phyloP scores from a whole-genome alignment of 2,797 vertebrate genomes.

The Brachyrhaphis roseni region DNA sequence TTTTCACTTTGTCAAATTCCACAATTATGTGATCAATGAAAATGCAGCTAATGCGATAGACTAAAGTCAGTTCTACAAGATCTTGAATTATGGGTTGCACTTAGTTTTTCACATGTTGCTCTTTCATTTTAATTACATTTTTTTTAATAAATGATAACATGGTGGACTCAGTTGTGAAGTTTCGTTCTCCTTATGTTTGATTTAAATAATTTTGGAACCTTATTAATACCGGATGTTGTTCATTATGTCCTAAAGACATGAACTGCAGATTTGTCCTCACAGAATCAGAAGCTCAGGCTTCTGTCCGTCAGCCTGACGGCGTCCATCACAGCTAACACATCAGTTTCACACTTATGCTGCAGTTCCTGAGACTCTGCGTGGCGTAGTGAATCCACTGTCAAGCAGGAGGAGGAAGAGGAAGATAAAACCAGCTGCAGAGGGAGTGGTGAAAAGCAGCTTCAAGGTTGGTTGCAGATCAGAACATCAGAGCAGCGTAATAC shows the following conservation, averaged over 20 bases:
- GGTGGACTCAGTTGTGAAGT: background rate
- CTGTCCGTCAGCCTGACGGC: background rate
- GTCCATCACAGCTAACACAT: background rate
- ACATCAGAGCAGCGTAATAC: background rate
- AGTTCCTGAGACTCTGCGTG: conserved; percentile 86
- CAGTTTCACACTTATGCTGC: background rate
- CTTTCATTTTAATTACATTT: background rate
- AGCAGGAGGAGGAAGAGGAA: conserved; percentile 64
- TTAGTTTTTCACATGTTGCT: background rate
- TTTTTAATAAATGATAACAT: background rate
- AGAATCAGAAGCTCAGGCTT: background rate
- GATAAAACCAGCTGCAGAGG: background rate
- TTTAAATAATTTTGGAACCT: background rate
- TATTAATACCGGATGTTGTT: background rate
- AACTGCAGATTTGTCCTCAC: background rate
- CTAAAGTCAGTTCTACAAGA: background rate
- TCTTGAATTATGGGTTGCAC: background rate
- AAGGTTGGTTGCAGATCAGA: conserved; percentile 70
- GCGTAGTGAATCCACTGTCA: conserved; percentile 63
- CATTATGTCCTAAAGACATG: background rate
- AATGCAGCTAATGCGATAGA: background rate
- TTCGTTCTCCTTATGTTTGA: background rate
- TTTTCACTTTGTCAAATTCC: too few relatives aligned
- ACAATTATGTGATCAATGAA: too few relatives aligned
- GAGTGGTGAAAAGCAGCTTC: conserved; percentile 47